A percentile compares a stretch with the other conserved stretches of the same genome.
Evolutionary conservation across 1,140 invertebrate genomes (phyloP).

Genomic region (Aphelenchoides avenae): DNA sequence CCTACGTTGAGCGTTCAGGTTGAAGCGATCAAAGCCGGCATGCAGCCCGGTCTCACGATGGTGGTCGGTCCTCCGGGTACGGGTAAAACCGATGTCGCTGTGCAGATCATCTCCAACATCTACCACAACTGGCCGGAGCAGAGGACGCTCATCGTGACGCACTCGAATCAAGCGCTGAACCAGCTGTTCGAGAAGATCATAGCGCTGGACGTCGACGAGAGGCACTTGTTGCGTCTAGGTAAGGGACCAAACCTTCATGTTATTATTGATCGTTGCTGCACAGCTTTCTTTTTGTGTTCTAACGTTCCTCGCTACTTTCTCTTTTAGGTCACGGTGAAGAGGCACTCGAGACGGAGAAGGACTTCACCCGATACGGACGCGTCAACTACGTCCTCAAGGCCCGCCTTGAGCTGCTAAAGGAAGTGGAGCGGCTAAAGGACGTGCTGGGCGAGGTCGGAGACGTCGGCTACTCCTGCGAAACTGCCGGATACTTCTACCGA

Average conservation of each 20-base stretch:
- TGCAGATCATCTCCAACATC: slow-evolving; percentile 98
- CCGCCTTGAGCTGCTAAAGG: slow-evolving; percentile 79
- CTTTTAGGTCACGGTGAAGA: slow-evolving; percentile 83
- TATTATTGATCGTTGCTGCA: too few relatives aligned
- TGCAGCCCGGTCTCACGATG: slow-evolving; percentile 94
- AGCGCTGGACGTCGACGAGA: slow-evolving; percentile 90
- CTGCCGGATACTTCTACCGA: slow-evolving; percentile 75
- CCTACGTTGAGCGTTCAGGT: too few relatives aligned
- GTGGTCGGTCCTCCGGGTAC: slow-evolving; percentile 94
- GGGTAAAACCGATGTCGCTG: slow-evolving; percentile 99
- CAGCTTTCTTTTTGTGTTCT: too few relatives aligned
- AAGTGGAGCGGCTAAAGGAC: slow-evolving; percentile 81
- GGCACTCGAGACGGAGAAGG: slow-evolving; percentile 94
- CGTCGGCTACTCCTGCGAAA: slow-evolving; percentile 95
- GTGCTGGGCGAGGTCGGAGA: slow-evolving; percentile 80
- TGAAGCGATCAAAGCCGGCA: slow-evolving; percentile 69
- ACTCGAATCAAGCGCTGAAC: slow-evolving; percentile 99
- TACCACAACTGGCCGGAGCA: slow-evolving; percentile 99
- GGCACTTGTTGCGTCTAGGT: slow-evolving; percentile 91
- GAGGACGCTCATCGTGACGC: slow-evolving; percentile 94
- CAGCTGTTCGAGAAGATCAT: slow-evolving; percentile 99
- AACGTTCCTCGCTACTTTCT: neutral
- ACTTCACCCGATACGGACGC: slow-evolving; percentile 93
- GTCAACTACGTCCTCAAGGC: slow-evolving; percentile 94
- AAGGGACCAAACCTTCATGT: neutral